Base-by-base conservation (phyloP, 2,113 vertebrate genomes). In the Rhineura floridana region DNA sequence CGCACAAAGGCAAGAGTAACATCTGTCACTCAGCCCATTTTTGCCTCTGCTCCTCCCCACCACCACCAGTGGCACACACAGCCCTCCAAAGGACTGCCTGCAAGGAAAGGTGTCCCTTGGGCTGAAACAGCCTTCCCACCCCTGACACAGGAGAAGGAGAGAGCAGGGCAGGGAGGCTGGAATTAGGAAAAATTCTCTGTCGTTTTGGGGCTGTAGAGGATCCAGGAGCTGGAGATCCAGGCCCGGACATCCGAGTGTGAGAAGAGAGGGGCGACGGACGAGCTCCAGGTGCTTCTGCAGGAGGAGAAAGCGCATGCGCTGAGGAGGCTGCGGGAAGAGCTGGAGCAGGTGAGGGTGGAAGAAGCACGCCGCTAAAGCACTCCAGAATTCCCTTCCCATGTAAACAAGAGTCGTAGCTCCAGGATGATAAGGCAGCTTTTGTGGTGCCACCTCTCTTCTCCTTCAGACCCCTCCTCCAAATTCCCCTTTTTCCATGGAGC, bases 151-250 rank as follows among this genome's bases (percentile, higher is more conserved):
- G 55, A 55, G 55, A 55, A 55, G 15, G 36, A 48, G 78, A 39
- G 65, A 0, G 8, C 0, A 0, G 42, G 48, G 52, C 55, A 1
- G 69, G 72, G 3, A 0, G 0, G 9, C 88, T 48, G 28, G 65
- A 3, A 33, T 69, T 30, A 69, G 30, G 33, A 30, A 30, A 1
- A 28, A 2, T 13, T 67, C 6, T 28, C 0, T 0, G 36, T 6
- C 75, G 6, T 70, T 19, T 55, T 0, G 3, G 15, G 4, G 55
- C 55, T 19, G 39, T 91, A 98, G 97, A 94, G 65, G 72, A 89
- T 97, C 70, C 83, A 90, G 91, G 93, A 96, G 84, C 85, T 97
- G 94, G 93, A 97, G 83, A 85, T 55, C 7, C 91, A 92, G 36
- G 50, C 55, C 39, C 36, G 42, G 44, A 84, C n/a, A 2, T 93